phyloP scores from a whole-genome alignment of 2,888 invertebrate species.

The Oegoconia quadripuncta region DNA sequence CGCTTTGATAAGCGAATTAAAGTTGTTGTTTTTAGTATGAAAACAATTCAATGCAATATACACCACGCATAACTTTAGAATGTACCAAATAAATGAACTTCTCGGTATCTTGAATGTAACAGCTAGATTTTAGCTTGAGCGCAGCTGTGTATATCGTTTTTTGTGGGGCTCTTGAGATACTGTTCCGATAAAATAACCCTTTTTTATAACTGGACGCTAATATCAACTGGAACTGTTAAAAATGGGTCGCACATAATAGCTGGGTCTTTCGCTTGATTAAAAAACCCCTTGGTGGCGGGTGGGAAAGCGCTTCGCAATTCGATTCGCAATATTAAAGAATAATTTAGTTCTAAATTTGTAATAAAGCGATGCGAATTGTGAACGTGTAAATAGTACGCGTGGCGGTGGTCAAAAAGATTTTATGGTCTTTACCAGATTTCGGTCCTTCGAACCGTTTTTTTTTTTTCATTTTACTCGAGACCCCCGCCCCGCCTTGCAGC shows the following conservation, averaged over 20 bases:
- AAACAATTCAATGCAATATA: background rate
- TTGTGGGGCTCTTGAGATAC: constrained; percentile 62
- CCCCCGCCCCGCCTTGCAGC: constrained; percentile 30
- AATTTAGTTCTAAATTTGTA: background rate
- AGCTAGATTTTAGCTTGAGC: constrained; percentile 70
- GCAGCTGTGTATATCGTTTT: constrained; percentile 74
- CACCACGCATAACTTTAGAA: too few species aligned
- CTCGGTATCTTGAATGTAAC: constrained; percentile 56
- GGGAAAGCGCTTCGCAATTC: constrained; percentile 30
- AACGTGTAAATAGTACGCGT: constrained; percentile 36
- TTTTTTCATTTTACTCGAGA: background rate
- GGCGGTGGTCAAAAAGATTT: too few species aligned
- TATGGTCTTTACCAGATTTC: too few species aligned
- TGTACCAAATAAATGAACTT: too few species aligned
- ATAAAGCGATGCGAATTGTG: constrained; percentile 34
- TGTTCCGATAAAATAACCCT: constrained; percentile 39
- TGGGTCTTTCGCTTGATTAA: constrained; percentile 55
- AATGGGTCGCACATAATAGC: constrained; percentile 50
- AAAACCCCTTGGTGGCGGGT: constrained; percentile 70
- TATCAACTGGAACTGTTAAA: constrained; percentile 32
- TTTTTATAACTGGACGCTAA: constrained; percentile 11
- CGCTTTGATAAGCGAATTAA: too few species aligned
- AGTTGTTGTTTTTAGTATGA: too few species aligned
- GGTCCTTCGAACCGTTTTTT: constrained; percentile 1
- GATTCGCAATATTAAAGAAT: constrained; percentile 20